phyloP scores from a whole-genome alignment of 2,797 vertebrate species.

The Melanotaenia pygmaea region DNA sequence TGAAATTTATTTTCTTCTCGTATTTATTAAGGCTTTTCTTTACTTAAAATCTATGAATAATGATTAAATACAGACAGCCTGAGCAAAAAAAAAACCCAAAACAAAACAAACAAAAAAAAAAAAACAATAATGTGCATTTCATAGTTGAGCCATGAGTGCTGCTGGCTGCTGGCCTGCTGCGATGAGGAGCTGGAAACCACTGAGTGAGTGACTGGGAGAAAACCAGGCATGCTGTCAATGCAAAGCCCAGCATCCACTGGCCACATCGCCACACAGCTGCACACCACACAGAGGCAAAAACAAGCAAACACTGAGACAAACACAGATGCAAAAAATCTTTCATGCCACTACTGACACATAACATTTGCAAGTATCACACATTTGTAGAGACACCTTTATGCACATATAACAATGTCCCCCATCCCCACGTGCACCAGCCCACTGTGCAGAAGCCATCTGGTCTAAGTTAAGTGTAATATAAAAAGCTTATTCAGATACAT shows the following conservation, averaged over 20 bases:
- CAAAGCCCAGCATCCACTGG: slow-evolving; percentile 73
- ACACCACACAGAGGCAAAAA: slow-evolving; percentile 34
- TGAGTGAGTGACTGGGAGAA: slow-evolving; percentile 69
- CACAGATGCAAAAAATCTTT: slow-evolving; percentile 30
- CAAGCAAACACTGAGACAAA: slow-evolving; percentile 33
- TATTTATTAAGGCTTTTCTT: slow-evolving; percentile 45
- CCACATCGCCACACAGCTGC: slow-evolving; percentile 60
- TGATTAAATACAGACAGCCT: slow-evolving; percentile 59
- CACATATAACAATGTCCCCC: slow-evolving; percentile 71
- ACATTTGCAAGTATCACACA: neutral
- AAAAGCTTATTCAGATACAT: slow-evolving; percentile 89
- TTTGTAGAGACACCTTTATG: slow-evolving; percentile 16
- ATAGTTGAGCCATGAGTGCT: slow-evolving; percentile 65
- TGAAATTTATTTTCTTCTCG: slow-evolving; percentile 23
- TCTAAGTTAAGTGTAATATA: slow-evolving; percentile 88
- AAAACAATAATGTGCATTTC: slow-evolving; percentile 47
- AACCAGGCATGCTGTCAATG: slow-evolving; percentile 73
- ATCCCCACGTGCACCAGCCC: slow-evolving; percentile 77
- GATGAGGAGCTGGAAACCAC: slow-evolving; percentile 73
- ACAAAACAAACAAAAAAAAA: no score
- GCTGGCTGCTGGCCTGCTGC: slow-evolving; percentile 64
- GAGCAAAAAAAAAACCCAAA: slow-evolving; percentile 58
- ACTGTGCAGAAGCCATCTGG: slow-evolving; percentile 85
- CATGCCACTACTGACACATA: slow-evolving; percentile 28
- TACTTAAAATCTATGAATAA: slow-evolving; percentile 53